These are phyloP conservation scores for Vulpes vulpes DNA, from an alignment of 2,113 vertebrate species.

Conservation along the genomic window DNA sequence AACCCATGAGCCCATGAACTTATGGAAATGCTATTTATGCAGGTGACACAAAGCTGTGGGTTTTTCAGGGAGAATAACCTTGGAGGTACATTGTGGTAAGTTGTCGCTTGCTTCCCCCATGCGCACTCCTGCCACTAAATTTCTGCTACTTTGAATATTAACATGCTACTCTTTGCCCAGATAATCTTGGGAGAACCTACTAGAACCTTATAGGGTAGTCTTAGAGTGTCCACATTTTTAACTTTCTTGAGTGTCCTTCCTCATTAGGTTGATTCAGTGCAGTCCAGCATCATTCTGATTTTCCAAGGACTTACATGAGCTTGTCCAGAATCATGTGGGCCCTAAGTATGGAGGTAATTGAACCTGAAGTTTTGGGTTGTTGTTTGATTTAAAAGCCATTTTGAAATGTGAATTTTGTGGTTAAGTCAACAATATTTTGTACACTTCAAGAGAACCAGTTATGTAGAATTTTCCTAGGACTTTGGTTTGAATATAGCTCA, in stretches of 20 bases:
- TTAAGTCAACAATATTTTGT: not conserved
- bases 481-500: slow-evolving; percentile 1
- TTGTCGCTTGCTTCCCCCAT: not conserved
- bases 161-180: not conserved
- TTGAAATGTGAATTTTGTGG: slow-evolving; percentile 17
- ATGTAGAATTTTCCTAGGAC: not conserved
- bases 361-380: not conserved
- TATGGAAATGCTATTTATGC: not conserved
- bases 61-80: not conserved
- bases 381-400: not conserved
- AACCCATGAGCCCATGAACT: not conserved
- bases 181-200: not conserved
- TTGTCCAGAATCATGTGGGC: not conserved
- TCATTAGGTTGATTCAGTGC: not conserved
- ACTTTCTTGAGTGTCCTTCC: not conserved
- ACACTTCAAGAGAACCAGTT: not conserved
- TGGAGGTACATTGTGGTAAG: not conserved
- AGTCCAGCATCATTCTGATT: not conserved
- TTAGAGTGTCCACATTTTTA: not conserved
- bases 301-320: not conserved
- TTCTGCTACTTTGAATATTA: slow-evolving; percentile 9
- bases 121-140: not conserved
- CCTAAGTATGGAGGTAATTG: not conserved
- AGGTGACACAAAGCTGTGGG: not conserved
- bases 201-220: not conserved